Conservation (phyloP, 2,888 invertebrate genomes). For the Latrodectus elegans region DNA sequence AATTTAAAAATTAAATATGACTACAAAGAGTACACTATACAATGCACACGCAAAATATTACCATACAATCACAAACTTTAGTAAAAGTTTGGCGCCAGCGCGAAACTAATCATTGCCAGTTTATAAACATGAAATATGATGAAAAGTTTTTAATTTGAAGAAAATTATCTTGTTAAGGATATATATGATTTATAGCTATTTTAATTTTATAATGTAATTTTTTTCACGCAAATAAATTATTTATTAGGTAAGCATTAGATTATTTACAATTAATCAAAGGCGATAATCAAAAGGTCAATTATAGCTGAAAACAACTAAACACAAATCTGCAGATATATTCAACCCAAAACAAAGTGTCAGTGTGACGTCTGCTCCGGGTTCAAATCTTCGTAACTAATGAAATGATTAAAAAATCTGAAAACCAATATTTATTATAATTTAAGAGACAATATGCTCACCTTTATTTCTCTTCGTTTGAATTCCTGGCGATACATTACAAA, state of each 20-base stretch:
- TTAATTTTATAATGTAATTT: too few species aligned
- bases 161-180: too few species aligned
- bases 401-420: neutral
- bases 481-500: slow-evolving; percentile 7
- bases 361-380: neutral
- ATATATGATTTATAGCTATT: too few species aligned
- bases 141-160: neutral
- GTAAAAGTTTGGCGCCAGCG: neutral
- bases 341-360: slow-evolving; percentile 2
- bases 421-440: neutral
- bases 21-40: too few species aligned
- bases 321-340: neutral
- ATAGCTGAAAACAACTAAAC: neutral
- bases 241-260: too few species aligned
- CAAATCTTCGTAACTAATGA: neutral
- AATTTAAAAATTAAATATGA: too few species aligned
- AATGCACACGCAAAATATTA: too few species aligned
- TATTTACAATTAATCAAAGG: too few species aligned
- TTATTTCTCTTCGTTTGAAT: slow-evolving; percentile 12
- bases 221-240: too few species aligned
- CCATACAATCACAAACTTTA: too few species aligned
- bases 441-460: slow-evolving; percentile 20
- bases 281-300: neutral
- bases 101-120: neutral
- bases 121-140: neutral